Conservation (phyloP, 2,888 invertebrate genomes). For the Sphaerophoria rueppellii region DNA sequence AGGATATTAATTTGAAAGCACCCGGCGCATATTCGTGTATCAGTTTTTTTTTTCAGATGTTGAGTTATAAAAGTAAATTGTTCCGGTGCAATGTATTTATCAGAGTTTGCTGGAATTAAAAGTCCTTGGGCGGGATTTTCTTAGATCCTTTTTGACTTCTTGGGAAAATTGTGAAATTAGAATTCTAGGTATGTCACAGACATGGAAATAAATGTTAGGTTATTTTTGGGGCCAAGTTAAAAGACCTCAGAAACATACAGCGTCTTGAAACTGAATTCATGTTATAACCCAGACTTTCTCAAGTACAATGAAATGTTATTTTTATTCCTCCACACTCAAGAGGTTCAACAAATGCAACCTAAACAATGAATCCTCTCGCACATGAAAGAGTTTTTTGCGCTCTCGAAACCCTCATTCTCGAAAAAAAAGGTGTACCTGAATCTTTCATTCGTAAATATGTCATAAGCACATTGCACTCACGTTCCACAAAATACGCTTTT, state of each 20-base stretch:
- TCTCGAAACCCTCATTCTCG: constrained; percentile 15
- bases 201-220: background rate
- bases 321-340: constrained; percentile 23
- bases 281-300: constrained; percentile 16
- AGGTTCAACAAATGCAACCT: constrained; percentile 46
- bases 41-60: too few relatives aligned
- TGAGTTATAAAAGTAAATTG: background rate
- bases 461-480: constrained; percentile 38
- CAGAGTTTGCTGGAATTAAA: background rate
- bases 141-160: background rate
- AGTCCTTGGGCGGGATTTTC: background rate
- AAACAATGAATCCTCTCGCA: constrained; percentile 10
- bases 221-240: background rate
- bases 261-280: constrained; percentile 6
- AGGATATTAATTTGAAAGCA: constrained; percentile 29
- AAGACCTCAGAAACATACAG: constrained; percentile 7
- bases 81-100: background rate
- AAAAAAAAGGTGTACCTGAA: constrained; percentile 38
- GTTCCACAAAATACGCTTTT: constrained; percentile 43
- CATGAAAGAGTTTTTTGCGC: constrained; percentile 44
- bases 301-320: constrained; percentile 19
- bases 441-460: constrained; percentile 65
- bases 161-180: too few relatives aligned
- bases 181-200: background rate
- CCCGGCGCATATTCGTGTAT: background rate